Evolutionary conservation across 2,113 vertebrate species (phyloP), one percentile per base, ranked within the genome.

Genomic region (Thunnus maccoyii): DNA sequence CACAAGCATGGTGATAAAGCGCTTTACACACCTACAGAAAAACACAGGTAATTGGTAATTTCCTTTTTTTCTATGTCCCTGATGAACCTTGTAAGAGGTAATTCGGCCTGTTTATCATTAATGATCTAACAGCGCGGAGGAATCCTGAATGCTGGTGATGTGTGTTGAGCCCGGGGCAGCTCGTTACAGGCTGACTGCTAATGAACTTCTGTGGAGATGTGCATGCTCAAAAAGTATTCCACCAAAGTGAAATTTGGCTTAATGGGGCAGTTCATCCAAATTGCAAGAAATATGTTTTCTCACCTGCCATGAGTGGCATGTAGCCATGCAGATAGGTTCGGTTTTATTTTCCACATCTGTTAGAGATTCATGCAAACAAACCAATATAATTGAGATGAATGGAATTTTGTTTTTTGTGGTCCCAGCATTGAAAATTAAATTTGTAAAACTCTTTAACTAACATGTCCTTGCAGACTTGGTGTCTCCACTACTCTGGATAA

Each of bases 61-160:
- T 17, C 27, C 66, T 55, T 54, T 47, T 44, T 30, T 50, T 52
- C 25, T 10, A 14, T 1, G 3, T 36, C 25, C 2, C 16, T 41
- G 36, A 41, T 2, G 36, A 41, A 41, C 22, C 13, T 7, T 63
- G 3, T 44, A 25, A 62, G n/a, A 54, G 50, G 25, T 32, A 0
- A 51, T 75, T 36, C 13, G n/a, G 46, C 32, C n/a, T 63, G 56
- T 3, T 76, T 41, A 32, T 44, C 17, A n/a, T 72, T 62, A 44
- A 17, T 60, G 56, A 63, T 57, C 5, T 13, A 44, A 67, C 60
- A 66, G 77, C 54, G 81, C 64, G 52, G 48, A 52, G 41, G 47
- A 80, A 57, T 89, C 77, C 62, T 76, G 67, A 82, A 83, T 81
- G 85, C 88, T 88, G 83, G 82, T 48, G 46, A 5, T 65, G 63